phyloP scores from a whole-genome alignment of 1,140 invertebrate species.

The Anoplophora glabripennis region DNA sequence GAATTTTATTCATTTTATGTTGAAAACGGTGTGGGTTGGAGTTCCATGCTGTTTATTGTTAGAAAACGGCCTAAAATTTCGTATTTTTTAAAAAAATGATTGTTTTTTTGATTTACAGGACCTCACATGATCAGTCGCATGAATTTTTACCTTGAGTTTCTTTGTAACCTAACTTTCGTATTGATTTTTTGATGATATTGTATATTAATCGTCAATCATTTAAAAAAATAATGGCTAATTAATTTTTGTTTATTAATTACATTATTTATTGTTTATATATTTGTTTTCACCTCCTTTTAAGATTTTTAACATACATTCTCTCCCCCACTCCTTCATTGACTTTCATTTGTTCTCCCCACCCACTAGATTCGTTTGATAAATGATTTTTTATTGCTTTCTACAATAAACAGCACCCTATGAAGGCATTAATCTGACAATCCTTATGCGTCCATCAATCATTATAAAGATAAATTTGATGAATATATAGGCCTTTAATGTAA shows the following conservation, averaged over 20 bases:
- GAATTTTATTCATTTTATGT: constrained; percentile 51
- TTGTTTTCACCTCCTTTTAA: constrained; percentile 19
- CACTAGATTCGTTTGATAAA: constrained; percentile 15
- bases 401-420: background rate
- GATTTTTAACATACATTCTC: constrained; percentile 21
- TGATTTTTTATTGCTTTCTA: constrained; percentile 17
- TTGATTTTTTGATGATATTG: constrained; percentile 42
- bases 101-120: constrained; percentile 8
- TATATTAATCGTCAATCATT: constrained; percentile 31
- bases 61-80: constrained; percentile 28
- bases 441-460: background rate
- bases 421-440: background rate
- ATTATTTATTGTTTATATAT: background rate
- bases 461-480: constrained; percentile 4
- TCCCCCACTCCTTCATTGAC: constrained; percentile 23
- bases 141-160: constrained; percentile 33
- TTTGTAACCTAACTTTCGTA: constrained; percentile 49
- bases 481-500: background rate
- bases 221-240: constrained; percentile 19
- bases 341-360: constrained; percentile 30
- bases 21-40: constrained; percentile 42
- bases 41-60: constrained; percentile 28
- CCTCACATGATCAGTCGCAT: constrained; percentile 12
- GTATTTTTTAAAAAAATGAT: constrained; percentile 22
- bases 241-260: background rate